Evolutionary conservation across 2,888 invertebrate species (phyloP), one percentile per base, ranked within the genome.

Genomic region (Scelioninae gen. 1): DNA sequence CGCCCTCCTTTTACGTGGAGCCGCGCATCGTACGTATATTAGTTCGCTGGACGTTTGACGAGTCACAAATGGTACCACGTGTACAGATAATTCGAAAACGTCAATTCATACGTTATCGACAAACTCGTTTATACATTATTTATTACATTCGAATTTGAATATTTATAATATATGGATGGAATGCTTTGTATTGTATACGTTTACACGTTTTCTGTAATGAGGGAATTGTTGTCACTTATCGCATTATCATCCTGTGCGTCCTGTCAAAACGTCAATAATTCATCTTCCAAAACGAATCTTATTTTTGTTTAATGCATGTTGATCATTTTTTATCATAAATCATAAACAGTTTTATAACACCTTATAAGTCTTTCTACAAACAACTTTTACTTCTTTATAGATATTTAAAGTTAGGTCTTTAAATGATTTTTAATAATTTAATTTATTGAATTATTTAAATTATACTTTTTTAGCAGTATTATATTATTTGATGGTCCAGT

Each of bases 191-290:
- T 55, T 66, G 62, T 62, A n/a, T n/a, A 47, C 55, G 63, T 69
- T 68, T 74, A 80, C 72, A 79, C 55, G 74, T 49, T 74, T 81
- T 69, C 75, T 69, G 81, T 81, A 81, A 69, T 58, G 69, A 75
- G 58, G 38, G 75, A 81, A 81, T 81, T 75, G 81, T 69, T 81
- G 66, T 75, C 65, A 66, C 55, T 63, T 81, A 69, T 65, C 75
- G 63, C 51, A 49, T 69, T 63, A 74, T 68, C 75, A 69, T 56
- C 47, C 9, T 56, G 69, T 55, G 31, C 53, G 69, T 75, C 68
- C 47, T 43, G 74, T 63, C 74, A 56, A 45, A 32, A 38, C 23
- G 49, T 53, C 40, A 29, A 74, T 79, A 72, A 79, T 60, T 79
- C 40, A 79, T 71, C 65, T 74, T 72, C 68, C 9, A 56, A 68